Evolutionary conservation across 2,113 vertebrate genomes (phyloP).

Genomic region (Labeo catla): DNA sequence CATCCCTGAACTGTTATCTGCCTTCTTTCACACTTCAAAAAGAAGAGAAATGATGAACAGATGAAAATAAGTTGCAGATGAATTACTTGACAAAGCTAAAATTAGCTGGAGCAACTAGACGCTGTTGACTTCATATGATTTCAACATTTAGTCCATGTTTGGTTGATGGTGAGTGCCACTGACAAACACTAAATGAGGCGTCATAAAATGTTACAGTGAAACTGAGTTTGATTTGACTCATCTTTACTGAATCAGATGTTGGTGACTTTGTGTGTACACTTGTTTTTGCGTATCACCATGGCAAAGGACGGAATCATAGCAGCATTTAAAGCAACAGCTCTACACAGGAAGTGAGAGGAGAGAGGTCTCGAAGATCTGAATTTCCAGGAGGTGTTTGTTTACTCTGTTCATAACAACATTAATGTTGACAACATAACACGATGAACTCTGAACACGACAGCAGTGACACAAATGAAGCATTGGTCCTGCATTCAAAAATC

Average conservation of each 20-base stretch:
- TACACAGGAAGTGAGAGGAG: neutral
- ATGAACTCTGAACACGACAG: neutral
- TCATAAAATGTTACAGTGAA: neutral
- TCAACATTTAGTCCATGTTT: neutral
- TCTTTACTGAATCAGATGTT: neutral
- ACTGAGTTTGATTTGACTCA: neutral
- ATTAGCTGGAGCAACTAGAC: too few relatives aligned
- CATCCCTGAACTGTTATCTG: too few relatives aligned
- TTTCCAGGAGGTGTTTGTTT: neutral
- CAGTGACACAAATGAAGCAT: neutral
- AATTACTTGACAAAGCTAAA: too few relatives aligned
- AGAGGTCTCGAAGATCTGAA: neutral
- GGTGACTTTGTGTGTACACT: neutral
- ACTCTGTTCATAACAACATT: neutral
- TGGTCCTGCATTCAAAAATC: neutral
- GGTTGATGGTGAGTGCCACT: neutral
- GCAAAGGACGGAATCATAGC: neutral
- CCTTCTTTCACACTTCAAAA: neutral
- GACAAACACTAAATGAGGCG: neutral
- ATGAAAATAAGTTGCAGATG: too few relatives aligned
- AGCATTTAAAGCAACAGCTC: neutral
- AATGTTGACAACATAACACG: too few relatives aligned
- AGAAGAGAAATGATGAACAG: neutral
- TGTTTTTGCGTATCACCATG: neutral
- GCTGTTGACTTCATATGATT: too few relatives aligned